Conservation (phyloP, 2,797 vertebrate genomes). For the Psittacula echo region DNA sequence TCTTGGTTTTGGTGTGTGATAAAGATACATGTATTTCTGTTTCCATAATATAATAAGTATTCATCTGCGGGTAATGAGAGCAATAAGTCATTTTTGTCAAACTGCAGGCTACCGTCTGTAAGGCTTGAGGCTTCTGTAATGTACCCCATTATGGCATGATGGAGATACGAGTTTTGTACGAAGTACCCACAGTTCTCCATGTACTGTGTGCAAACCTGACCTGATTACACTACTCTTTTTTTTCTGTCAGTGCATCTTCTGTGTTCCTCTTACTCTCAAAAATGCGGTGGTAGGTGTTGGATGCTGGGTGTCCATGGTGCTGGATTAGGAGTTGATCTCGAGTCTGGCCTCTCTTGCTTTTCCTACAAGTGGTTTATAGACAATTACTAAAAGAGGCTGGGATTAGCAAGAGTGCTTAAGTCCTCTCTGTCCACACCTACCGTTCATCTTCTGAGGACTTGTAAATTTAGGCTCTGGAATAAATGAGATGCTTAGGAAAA, state of each 20-base stretch:
- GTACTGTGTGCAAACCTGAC: neutral
- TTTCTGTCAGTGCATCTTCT: neutral
- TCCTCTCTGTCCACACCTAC: neutral
- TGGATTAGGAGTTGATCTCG: neutral
- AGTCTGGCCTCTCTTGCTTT: neutral
- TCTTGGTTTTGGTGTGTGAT: neutral
- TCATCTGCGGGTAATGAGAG: neutral
- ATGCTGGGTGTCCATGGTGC: neutral
- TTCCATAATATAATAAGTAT: neutral
- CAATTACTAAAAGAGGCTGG: neutral
- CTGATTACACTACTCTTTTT: neutral
- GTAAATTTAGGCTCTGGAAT: neutral
- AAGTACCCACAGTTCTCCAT: neutral
- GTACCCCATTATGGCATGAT: accelerated
- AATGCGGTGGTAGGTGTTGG: neutral
- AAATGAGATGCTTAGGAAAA: neutral
- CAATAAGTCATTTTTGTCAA: neutral
- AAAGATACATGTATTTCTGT: neutral
- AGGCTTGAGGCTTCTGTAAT: neutral
- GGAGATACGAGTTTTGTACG: neutral
- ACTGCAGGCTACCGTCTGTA: neutral
- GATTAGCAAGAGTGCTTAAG: neutral
- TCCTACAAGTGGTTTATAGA: neutral
- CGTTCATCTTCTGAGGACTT: neutral
- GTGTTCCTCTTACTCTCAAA: neutral